Base-by-base conservation (phyloP, 2,888 invertebrate species). In the Campoplex nolae region DNA sequence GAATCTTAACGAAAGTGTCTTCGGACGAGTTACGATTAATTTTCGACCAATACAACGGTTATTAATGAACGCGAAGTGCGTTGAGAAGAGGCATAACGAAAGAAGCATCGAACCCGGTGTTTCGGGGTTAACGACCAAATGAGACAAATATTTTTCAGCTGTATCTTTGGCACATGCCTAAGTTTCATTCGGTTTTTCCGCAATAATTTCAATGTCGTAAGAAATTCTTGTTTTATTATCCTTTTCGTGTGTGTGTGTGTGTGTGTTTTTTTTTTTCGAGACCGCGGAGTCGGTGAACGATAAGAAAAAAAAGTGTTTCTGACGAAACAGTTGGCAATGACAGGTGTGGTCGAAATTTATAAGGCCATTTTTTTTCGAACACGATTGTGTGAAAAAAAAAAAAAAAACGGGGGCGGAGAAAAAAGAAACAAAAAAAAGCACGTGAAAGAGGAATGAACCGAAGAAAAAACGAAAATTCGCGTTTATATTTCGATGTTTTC, bases 271-370 rank as follows among this genome's bases (percentile, higher is more conserved):
- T 70, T 42, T 74, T 58, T 76, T 35, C 62, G 62, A 32, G 67
- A 32, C 28, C 42, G 28, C 42, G 28, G 70, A 79, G 85, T 75
- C 75, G 32, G 9, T 75, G 86, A 83, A 68, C 78, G 86, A 86
- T 86, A 83, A 79, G 67, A 77, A 74, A 71, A 6, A 56, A 65
- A 28, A 23, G 23, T 51, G 16, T 42, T 35, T 51, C 73, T 83
- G 70, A 75, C 78, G 78, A 75, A 78, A 83, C 85, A 51, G 13
- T 62, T 80, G 32, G 42, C 23, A 48, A 68, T 56, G 51, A 18
- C 35, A 35, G 32, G 51, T 38, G 76, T 54, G 38, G 28, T 51
- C 45, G 70, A 70, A 45, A 68, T 51, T 54, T n/a, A 28, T 74
- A 73, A 32, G 71, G 35, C 38, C 23, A 42, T 74, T 68, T 74